A percentile compares a stretch with the other conserved stretches of the same genome.
These are phyloP conservation scores for Microtus oregoni DNA, from an alignment of 2,113 vertebrate species.

Conservation along the genomic window DNA sequence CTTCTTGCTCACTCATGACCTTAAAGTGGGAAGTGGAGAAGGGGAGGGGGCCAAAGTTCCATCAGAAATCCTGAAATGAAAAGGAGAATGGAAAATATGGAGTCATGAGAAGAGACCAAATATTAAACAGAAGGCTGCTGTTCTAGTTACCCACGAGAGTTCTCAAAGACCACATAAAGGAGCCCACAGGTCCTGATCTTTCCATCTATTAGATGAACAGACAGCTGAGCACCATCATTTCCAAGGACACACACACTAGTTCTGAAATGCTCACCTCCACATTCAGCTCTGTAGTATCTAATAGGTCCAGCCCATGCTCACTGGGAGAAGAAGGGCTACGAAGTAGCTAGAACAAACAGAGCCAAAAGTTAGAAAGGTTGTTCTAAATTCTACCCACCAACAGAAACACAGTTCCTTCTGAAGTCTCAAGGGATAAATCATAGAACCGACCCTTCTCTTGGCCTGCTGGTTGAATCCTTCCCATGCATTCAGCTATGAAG, in stretches of 20 bases:
- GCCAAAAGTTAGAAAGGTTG: constrained; percentile 6
- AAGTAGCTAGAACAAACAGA: constrained; percentile 19
- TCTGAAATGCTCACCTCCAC: constrained; percentile 66
- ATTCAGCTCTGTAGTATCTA: constrained; percentile 85
- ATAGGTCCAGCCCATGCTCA: constrained; percentile 82
- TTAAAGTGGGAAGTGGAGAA: background rate
- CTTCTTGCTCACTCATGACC: background rate
- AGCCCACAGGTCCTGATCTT: background rate
- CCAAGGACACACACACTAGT: background rate
- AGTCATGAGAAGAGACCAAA: background rate
- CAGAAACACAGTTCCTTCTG: constrained; percentile 65
- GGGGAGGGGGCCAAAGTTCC: background rate
- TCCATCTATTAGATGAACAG: background rate
- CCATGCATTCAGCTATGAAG: background rate
- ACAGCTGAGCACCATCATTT: background rate
- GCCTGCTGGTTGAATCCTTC: background rate
- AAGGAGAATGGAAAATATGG: constrained; percentile 9
- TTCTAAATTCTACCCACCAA: constrained; percentile 60
- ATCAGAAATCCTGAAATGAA: constrained; percentile 74
- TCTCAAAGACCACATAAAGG: background rate
- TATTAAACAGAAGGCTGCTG: background rate
- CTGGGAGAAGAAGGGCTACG: constrained; percentile 24
- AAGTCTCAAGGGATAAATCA: constrained; percentile 10
- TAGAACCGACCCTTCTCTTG: background rate
- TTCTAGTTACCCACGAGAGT: background rate